A percentile compares a stretch with the other conserved stretches of the same genome.
These are phyloP conservation scores for Xestia ashworthii DNA, from an alignment of 2,888 invertebrate genomes.

Conservation along the genomic window DNA sequence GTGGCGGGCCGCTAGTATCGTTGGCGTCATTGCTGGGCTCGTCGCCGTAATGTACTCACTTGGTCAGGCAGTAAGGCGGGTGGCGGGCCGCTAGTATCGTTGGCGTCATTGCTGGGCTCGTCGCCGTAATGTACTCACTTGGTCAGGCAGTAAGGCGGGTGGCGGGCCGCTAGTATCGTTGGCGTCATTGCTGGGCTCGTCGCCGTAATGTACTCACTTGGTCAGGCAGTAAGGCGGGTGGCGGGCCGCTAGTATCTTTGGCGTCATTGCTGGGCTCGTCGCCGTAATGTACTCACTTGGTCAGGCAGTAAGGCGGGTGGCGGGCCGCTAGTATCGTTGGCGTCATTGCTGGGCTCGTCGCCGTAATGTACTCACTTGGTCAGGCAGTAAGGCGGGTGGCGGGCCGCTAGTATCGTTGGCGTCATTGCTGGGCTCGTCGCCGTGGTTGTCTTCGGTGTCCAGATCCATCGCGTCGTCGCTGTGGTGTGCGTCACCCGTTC, in stretches of 20 bases:
- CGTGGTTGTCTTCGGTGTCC: constrained; percentile 90
- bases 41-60: constrained; percentile 78
- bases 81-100: constrained; percentile 49
- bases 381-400: constrained; percentile 76
- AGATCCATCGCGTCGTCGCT: constrained; percentile 95
- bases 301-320: constrained; percentile 78
- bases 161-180: constrained; percentile 51
- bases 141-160: constrained; percentile 79
- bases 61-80: constrained; percentile 80
- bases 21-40: constrained; percentile 65
- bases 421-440: constrained; percentile 72
- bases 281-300: constrained; percentile 78
- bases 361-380: constrained; percentile 80
- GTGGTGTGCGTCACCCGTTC: constrained; percentile 63
- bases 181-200: constrained; percentile 69
- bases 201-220: constrained; percentile 79
- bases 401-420: constrained; percentile 41
- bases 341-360: constrained; percentile 71
- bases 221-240: constrained; percentile 78
- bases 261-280: constrained; percentile 71
- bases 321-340: constrained; percentile 39
- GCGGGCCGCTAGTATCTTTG: constrained; percentile 44
- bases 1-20: constrained; percentile 55
- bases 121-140: constrained; percentile 79
- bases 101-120: constrained; percentile 66